Evolutionary conservation across 2,888 invertebrate species (phyloP), one percentile per base, ranked within the genome.

Genomic region (Hybos culiciformis): DNA sequence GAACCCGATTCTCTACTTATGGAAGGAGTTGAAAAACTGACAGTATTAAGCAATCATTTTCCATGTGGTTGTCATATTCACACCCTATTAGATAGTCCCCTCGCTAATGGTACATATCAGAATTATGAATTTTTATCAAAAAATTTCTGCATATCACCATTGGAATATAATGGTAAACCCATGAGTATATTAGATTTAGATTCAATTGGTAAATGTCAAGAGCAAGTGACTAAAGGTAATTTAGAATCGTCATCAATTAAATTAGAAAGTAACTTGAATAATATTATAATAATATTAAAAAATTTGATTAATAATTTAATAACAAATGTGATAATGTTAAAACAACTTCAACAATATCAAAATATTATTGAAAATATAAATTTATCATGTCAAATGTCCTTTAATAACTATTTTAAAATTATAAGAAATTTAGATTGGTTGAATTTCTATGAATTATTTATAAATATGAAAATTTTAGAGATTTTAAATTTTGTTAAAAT

Each of bases 21-120:
- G 37, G 75, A 80, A 50, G 75, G 74, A n/a, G 83, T 85, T 40
- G 78, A 78, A 48, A 74, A 74, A 52, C 66, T 87, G 47, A 75
- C 78, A 56, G 78, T 85, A 55, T 70, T 77, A 44, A 77, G 78
- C 39, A 90, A 90, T 63, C 86, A 86, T 58, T 80, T 88, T 59
- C 87, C 87, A 3, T 90, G 88, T 62, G 86, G 87, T 64, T 90
- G 88, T 58, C 85, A 84, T 53, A 73, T 82, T 39, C 82, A 83
- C 56, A 78, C 82, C 44, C 73, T 88, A 24, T 68, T 86, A 42
- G 77, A 78, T 43, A 83, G 83, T 48, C 81, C 85, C 29, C 68
- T 87, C 49, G 81, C 80, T 18, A 75, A 82, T 57, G 75, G 75
- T 20, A 75, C 77, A 47, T 63, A 71, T 51, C 69, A 72, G 36